Conservation (phyloP, 2,888 invertebrate genomes). For the Dasysyrphus albostriatus region DNA sequence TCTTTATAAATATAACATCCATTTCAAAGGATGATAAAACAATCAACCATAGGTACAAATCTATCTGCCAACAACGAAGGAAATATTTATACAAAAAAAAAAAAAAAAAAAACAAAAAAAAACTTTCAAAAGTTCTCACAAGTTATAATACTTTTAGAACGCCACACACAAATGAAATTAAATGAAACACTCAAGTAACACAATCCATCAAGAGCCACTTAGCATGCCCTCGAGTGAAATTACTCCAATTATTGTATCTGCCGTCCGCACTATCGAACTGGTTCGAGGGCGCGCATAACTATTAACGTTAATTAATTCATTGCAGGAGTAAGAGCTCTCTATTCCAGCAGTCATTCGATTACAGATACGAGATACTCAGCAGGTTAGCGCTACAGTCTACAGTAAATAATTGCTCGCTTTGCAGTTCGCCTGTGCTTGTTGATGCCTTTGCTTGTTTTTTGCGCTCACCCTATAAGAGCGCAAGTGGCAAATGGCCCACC, state of each 20-base stretch:
- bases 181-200: conserved; percentile 72
- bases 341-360: conserved; percentile 34
- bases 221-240: conserved; percentile 71
- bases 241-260: conserved; percentile 73
- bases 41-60: background rate
- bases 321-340: conserved; percentile 58
- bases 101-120: conserved; percentile 47
- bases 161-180: conserved; percentile 64
- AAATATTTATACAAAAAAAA: background rate
- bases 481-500: conserved; percentile 28
- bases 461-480: background rate
- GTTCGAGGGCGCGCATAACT: conserved; percentile 75
- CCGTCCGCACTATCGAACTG: conserved; percentile 70
- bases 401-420: conserved; percentile 64
- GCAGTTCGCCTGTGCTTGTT: conserved; percentile 40
- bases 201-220: conserved; percentile 72
- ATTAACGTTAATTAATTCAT: conserved; percentile 75
- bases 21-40: background rate
- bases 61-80: conserved; percentile 4
- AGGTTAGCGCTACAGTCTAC: background rate
- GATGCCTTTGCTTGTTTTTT: conserved; percentile 5
- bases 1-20: background rate
- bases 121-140: conserved; percentile 31
- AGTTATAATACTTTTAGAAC: conserved; percentile 16
- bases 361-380: conserved; percentile 31